Evolutionary conservation across 2,113 vertebrate species (phyloP).

Genomic region (Cinclus mexicanus): DNA sequence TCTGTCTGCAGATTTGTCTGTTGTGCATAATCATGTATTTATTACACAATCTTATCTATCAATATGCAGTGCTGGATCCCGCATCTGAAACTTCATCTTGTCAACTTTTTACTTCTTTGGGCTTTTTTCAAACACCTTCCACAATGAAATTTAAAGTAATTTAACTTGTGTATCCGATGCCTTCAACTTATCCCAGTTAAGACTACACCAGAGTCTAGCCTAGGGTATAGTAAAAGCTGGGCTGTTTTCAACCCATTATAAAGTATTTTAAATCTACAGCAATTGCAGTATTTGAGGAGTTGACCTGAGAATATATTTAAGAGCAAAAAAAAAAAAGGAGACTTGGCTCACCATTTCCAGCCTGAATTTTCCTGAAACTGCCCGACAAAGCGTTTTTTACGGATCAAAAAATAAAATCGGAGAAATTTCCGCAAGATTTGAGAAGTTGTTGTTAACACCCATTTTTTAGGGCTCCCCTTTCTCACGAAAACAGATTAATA

Average conservation of each 20-base stretch:
- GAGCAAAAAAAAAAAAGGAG: neutral
- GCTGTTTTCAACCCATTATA: neutral
- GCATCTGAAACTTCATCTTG: neutral
- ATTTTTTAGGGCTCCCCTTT: neutral
- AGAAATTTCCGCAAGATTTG: neutral
- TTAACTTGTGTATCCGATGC: neutral
- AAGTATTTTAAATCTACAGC: neutral
- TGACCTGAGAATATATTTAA: neutral
- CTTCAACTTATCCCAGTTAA: neutral
- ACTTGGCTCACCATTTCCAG: neutral
- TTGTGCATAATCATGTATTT: fast-evolving
- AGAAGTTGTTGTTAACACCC: neutral
- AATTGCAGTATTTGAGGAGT: neutral
- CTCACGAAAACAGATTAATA: neutral
- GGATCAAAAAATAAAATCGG: neutral
- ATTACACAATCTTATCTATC: neutral
- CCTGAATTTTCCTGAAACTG: neutral
- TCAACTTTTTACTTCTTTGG: neutral
- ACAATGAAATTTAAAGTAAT: neutral
- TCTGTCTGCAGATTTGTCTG: fast-evolving
- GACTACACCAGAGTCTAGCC: fast-evolving
- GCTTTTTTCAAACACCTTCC: neutral
- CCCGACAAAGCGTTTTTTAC: neutral
- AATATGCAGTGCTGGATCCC: neutral
- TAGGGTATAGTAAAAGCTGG: fast-evolving